Percentiles rank a stretch among this genome's conserved stretches.
Conservation (phyloP, 1,140 invertebrate genomes). For the Nomia melanderi region DNA sequence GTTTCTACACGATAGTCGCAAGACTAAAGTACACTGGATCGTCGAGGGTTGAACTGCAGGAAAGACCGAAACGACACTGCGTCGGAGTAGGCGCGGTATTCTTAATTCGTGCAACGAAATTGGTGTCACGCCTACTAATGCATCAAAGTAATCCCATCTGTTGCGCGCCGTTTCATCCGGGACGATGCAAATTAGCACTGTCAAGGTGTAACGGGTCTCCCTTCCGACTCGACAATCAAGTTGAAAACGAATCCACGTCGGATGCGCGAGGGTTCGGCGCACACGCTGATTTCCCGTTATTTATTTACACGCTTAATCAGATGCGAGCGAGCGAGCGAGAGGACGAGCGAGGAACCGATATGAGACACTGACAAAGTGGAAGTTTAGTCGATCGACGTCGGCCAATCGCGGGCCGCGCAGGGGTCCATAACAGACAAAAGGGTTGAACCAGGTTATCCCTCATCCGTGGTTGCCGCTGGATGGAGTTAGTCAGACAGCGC, state of each 20-base stretch:
- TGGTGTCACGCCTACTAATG: slow-evolving; percentile 6
- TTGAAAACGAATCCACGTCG: background rate
- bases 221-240: background rate
- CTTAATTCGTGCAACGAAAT: slow-evolving; percentile 6
- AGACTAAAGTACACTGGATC: too few relatives aligned
- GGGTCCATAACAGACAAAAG: slow-evolving; percentile 56
- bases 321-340: too few relatives aligned
- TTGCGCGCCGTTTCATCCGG: background rate
- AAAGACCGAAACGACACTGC: background rate
- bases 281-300: slow-evolving; percentile 20
- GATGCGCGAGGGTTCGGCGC: background rate
- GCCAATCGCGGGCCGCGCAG: slow-evolving; percentile 59
- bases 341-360: too few relatives aligned
- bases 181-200: background rate
- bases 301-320: slow-evolving; percentile 51
- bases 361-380: slow-evolving; percentile 37
- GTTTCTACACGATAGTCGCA: too few relatives aligned
- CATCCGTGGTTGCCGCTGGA: slow-evolving; percentile 44
- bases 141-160: slow-evolving; percentile 10
- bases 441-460: slow-evolving; percentile 60
- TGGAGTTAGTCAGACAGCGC: slow-evolving; percentile 66
- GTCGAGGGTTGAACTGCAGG: too few relatives aligned
- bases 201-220: background rate
- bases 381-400: slow-evolving; percentile 59
- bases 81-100: background rate